These are phyloP conservation scores for Xestia rhomboidea DNA, from an alignment of 2,888 invertebrate species.

Conservation along the genomic window DNA sequence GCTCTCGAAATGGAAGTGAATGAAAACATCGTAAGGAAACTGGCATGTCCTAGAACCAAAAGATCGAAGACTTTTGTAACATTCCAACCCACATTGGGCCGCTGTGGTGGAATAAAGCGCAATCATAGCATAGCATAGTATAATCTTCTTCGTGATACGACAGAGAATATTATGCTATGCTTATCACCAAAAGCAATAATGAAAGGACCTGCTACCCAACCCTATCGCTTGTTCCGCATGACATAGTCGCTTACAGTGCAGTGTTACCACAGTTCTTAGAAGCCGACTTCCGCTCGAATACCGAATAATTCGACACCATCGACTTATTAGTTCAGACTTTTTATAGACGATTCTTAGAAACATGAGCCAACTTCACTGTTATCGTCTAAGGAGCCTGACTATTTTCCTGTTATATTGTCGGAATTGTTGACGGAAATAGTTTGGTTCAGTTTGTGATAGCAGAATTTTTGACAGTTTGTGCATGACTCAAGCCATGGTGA, in stretches of 20 bases:
- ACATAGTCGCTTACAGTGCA: background rate
- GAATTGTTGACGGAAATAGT: background rate
- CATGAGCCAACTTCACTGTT: slow-evolving; percentile 7
- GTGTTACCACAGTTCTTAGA: slow-evolving; percentile 35
- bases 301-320: slow-evolving; percentile 24
- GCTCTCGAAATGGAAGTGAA: background rate
- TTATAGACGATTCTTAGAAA: slow-evolving; percentile 46
- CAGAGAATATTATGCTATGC: background rate
- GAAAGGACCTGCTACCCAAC: background rate
- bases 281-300: slow-evolving; percentile 39
- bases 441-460: background rate
- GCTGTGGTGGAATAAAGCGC: background rate
- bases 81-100: background rate
- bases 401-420: slow-evolving; percentile 10
- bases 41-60: background rate
- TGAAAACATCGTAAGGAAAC: background rate
- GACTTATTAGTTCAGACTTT: slow-evolving; percentile 9
- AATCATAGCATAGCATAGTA: background rate
- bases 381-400: background rate
- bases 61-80: background rate
- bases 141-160: no score
- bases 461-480: background rate
- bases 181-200: background rate
- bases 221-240: slow-evolving; percentile 17
- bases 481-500: background rate